phyloP scores from a whole-genome alignment of 2,888 invertebrate species.

The Epinotia demarniana region DNA sequence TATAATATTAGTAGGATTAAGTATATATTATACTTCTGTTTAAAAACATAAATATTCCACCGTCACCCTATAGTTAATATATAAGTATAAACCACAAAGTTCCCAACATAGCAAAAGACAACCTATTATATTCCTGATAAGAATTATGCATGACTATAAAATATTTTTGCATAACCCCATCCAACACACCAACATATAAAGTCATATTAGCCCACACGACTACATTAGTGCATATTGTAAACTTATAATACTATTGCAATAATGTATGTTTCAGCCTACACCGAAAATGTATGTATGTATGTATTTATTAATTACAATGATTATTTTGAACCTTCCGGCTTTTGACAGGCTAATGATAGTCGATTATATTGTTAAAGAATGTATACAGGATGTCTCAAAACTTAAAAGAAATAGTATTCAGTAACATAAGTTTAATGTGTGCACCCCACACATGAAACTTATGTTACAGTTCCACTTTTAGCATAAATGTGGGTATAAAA shows the following conservation, averaged over 20 bases:
- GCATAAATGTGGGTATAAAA: too few relatives aligned
- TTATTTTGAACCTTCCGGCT: conserved; percentile 19
- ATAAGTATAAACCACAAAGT: too few relatives aligned
- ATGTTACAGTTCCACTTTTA: too few relatives aligned
- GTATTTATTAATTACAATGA: conserved; percentile 16
- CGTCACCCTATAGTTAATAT: too few relatives aligned
- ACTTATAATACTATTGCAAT: conserved; percentile 9
- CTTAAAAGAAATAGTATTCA: too few relatives aligned
- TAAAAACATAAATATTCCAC: too few relatives aligned
- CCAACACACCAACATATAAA: conserved; percentile 16
- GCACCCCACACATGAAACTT: too few relatives aligned
- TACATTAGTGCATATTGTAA: conserved; percentile 37
- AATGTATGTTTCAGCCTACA: conserved; percentile 11
- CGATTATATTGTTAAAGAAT: conserved; percentile 16
- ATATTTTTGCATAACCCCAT: conserved; percentile 10
- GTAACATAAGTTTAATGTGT: too few relatives aligned
- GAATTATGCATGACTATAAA: neutral
- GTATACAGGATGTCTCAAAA: neutral
- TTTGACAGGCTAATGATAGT: conserved; percentile 13
- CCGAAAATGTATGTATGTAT: conserved; percentile 5
- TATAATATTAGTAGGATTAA: too few relatives aligned
- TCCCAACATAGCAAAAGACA: too few relatives aligned
- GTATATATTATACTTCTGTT: too few relatives aligned
- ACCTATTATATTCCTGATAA: too few relatives aligned
- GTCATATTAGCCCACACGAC: conserved; percentile 34